A percentile compares a stretch with the other conserved stretches of the same genome.
These are phyloP conservation scores for Brenthis ino DNA, from an alignment of 2,888 invertebrate genomes.

Conservation along the genomic window DNA sequence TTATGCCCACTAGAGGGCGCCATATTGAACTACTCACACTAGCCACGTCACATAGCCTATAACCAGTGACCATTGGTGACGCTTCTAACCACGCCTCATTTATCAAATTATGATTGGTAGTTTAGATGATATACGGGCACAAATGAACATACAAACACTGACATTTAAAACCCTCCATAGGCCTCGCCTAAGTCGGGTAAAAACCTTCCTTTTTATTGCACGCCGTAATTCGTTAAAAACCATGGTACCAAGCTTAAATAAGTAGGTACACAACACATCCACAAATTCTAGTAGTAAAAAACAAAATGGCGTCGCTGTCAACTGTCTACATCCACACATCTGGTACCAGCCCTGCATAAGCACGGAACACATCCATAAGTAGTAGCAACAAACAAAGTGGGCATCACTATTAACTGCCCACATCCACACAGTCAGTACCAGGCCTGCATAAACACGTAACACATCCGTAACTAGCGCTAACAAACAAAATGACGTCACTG, in stretches of 20 bases:
- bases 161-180: too few relatives aligned
- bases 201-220: too few relatives aligned
- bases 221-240: not conserved
- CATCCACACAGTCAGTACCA: slow-evolving; percentile 45
- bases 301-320: not conserved
- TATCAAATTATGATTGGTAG: too few relatives aligned
- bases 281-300: slow-evolving; percentile 43
- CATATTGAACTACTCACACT: too few relatives aligned
- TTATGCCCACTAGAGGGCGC: too few relatives aligned
- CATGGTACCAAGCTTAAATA: slow-evolving; percentile 83
- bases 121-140: too few relatives aligned
- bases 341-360: not conserved
- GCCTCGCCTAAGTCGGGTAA: too few relatives aligned
- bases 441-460: slow-evolving; percentile 88
- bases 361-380: not conserved
- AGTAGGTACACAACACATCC: slow-evolving; percentile 83
- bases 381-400: not conserved
- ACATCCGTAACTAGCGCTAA: slow-evolving; percentile 53
- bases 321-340: not conserved
- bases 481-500: not conserved
- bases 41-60: too few relatives aligned
- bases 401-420: slow-evolving; percentile 41
- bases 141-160: too few relatives aligned
- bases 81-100: too few relatives aligned
- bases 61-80: too few relatives aligned